A percentile compares a stretch with the other conserved stretches of the same genome.
Evolutionary conservation across 2,113 vertebrate genomes (phyloP).

Genomic region (Spermophilus dauricus): DNA sequence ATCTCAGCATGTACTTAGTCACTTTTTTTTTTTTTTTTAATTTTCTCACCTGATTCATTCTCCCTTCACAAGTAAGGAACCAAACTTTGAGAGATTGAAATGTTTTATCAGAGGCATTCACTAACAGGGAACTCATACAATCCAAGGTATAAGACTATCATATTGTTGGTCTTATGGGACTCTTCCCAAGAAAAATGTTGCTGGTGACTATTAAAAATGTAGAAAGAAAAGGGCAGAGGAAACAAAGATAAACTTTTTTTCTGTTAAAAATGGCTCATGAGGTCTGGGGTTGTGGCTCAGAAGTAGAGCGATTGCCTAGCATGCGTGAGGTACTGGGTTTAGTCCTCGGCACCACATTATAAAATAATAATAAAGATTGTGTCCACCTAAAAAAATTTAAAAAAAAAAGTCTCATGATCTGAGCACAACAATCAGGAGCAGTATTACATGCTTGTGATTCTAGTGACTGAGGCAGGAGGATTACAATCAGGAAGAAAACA

Average conservation of each 20-base stretch:
- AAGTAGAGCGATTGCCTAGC: too few relatives aligned
- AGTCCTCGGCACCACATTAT: too few relatives aligned
- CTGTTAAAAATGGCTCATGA: neutral
- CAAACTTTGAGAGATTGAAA: neutral
- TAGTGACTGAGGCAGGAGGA: neutral
- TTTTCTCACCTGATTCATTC: neutral
- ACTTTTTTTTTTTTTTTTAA: neutral
- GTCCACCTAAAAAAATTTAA: too few relatives aligned
- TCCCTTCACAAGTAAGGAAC: neutral
- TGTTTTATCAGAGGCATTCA: neutral
- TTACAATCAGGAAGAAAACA: too few relatives aligned
- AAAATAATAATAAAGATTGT: too few relatives aligned
- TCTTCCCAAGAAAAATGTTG: neutral
- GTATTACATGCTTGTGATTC: neutral
- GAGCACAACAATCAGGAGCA: too few relatives aligned
- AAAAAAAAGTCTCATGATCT: neutral
- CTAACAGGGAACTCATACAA: neutral
- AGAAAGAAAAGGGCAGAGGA: neutral
- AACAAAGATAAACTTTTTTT: constrained; percentile 4
- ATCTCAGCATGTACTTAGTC: neutral
- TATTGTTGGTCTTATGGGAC: neutral
- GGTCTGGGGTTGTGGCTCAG: too few relatives aligned
- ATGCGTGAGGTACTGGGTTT: too few relatives aligned
- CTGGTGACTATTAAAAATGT: neutral
- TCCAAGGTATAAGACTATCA: neutral